Evolutionary conservation across 1,140 invertebrate genomes (phyloP).

Genomic region (Leptonema lineaticorne): DNA sequence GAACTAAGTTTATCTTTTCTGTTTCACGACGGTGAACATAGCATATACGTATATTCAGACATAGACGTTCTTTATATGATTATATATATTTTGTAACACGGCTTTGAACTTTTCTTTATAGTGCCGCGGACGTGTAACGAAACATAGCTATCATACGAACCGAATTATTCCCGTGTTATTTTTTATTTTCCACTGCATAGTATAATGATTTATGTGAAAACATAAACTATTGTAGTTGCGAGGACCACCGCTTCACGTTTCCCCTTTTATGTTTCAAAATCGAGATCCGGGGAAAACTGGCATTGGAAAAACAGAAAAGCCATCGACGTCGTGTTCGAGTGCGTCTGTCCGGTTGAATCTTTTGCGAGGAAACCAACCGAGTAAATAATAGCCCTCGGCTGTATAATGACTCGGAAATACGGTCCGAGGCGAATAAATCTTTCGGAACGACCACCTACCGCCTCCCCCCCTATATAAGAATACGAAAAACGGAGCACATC

Average conservation of each 20-base stretch:
- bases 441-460: constrained; percentile 7
- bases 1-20: constrained; percentile 30
- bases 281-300: not conserved
- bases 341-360: constrained; percentile 6
- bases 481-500: not conserved
- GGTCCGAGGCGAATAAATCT: constrained; percentile 34
- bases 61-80: not conserved
- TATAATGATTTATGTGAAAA: not conserved
- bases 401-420: constrained; percentile 38
- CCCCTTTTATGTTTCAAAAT: not conserved
- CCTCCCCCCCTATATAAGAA: not conserved
- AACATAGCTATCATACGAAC: too few species aligned
- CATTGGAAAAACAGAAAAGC: not conserved
- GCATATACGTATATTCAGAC: not conserved
- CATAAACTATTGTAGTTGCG: too few species aligned
- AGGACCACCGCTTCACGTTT: too few species aligned
- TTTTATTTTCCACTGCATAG: too few species aligned
- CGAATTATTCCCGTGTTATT: too few species aligned
- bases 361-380: constrained; percentile 29
- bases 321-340: not conserved
- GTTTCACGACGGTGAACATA: not conserved
- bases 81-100: not conserved
- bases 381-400: constrained; percentile 30
- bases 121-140: too few species aligned
- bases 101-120: constrained; percentile 2